Evolutionary conservation across 2,888 invertebrate genomes (phyloP).

Genomic region (Agriotes lineatus): DNA sequence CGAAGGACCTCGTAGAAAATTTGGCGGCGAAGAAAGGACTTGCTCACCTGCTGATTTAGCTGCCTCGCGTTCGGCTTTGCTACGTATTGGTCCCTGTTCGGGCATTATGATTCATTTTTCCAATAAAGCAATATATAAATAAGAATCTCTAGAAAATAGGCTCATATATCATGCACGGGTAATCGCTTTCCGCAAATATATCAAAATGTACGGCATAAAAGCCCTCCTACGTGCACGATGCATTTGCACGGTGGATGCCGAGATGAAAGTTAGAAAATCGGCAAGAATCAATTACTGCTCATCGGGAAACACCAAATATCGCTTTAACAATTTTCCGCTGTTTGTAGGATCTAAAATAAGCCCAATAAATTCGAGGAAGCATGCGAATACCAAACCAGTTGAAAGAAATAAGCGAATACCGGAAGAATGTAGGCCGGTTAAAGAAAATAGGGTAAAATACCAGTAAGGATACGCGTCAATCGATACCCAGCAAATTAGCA

Average conservation of each 20-base stretch:
- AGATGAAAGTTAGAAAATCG: neutral
- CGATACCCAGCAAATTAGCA: neutral
- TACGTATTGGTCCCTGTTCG: neutral
- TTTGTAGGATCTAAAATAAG: neutral
- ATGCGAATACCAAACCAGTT: neutral
- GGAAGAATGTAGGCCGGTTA: neutral
- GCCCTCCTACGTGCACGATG: neutral
- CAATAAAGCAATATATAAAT: slow-evolving; percentile 19
- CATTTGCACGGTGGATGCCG: neutral
- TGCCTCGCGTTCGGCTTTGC: neutral
- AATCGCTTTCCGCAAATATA: slow-evolving; percentile 16
- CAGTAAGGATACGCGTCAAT: neutral
- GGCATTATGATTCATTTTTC: slow-evolving; percentile 15
- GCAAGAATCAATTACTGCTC: neutral
- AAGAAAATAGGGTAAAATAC: neutral
- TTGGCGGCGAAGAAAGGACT: neutral
- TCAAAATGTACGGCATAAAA: slow-evolving; percentile 11
- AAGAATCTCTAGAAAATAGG: slow-evolving; percentile 18
- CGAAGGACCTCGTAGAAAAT: neutral
- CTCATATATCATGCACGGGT: slow-evolving; percentile 18
- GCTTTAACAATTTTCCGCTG: slow-evolving; percentile 2
- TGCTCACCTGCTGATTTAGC: slow-evolving; percentile 3
- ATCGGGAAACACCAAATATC: neutral
- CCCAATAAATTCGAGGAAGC: slow-evolving; percentile 1
- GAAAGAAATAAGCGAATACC: slow-evolving; percentile 3